Conservation (phyloP, 2,797 vertebrate genomes). For the Orestias chungarensis region DNA sequence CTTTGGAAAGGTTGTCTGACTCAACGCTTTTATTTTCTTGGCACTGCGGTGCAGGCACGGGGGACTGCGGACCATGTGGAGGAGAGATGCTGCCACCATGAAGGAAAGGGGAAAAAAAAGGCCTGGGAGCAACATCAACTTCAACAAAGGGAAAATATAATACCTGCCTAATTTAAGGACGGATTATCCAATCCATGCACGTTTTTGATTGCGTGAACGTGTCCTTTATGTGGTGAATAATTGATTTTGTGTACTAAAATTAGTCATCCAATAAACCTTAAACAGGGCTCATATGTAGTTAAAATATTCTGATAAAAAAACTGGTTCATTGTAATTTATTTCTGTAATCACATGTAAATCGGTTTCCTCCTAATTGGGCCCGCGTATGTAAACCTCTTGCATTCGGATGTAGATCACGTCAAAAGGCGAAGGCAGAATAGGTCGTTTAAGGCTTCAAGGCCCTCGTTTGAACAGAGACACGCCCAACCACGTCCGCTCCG, state of each 20-base stretch:
- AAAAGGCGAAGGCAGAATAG: slow-evolving; percentile 46
- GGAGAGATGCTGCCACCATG: slow-evolving; percentile 51
- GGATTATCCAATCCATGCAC: not conserved
- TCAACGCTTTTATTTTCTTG: slow-evolving; percentile 84
- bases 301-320: slow-evolving; percentile 1
- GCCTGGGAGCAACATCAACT: slow-evolving; percentile 50
- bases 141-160: slow-evolving; percentile 50
- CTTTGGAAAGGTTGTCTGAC: slow-evolving; percentile 84
- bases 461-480: slow-evolving; percentile 78
- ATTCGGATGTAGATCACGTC: slow-evolving; percentile 32
- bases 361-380: slow-evolving; percentile 36
- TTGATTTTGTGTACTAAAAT: slow-evolving; percentile 30
- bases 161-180: not conserved
- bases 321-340: slow-evolving; percentile 4
- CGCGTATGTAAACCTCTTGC: slow-evolving; percentile 25
- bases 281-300: not conserved
- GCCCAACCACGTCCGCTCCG: slow-evolving; percentile 75
- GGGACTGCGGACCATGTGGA: slow-evolving; percentile 80
- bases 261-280: slow-evolving; percentile 12
- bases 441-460: slow-evolving; percentile 64
- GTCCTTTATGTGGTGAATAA: slow-evolving; percentile 22
- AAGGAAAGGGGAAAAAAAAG: too few species aligned
- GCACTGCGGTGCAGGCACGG: slow-evolving; percentile 80
- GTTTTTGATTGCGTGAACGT: not conserved
- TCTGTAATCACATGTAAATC: slow-evolving; percentile 40